phyloP scores from a whole-genome alignment of 2,888 invertebrate species.

The Polydrusus cervinus region DNA sequence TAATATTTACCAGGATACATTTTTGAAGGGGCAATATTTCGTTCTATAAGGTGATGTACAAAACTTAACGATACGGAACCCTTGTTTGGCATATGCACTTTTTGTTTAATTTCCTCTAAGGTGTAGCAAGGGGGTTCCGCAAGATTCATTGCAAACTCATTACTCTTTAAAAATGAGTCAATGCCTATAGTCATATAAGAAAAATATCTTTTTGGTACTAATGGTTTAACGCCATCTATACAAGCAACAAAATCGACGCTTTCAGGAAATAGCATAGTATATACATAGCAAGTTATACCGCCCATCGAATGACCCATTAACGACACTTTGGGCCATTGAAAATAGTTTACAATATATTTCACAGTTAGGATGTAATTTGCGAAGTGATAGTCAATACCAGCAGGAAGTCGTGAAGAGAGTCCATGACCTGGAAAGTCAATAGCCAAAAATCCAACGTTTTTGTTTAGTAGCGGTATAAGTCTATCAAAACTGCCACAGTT shows the following conservation, averaged over 20 bases:
- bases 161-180: slow-evolving; percentile 70
- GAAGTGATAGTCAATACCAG: slow-evolving; percentile 74
- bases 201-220: slow-evolving; percentile 42
- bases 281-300: slow-evolving; percentile 76
- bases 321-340: slow-evolving; percentile 81
- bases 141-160: slow-evolving; percentile 65
- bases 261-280: slow-evolving; percentile 77
- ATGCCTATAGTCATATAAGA: slow-evolving; percentile 69
- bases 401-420: slow-evolving; percentile 79
- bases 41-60: slow-evolving; percentile 73
- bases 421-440: slow-evolving; percentile 85
- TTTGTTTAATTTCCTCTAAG: slow-evolving; percentile 76
- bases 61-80: slow-evolving; percentile 75
- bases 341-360: slow-evolving; percentile 76
- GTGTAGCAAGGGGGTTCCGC: slow-evolving; percentile 77
- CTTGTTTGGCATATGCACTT: slow-evolving; percentile 73
- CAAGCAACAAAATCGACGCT: slow-evolving; percentile 76
- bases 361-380: slow-evolving; percentile 71
- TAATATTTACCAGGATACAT: slow-evolving; percentile 71
- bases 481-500: slow-evolving; percentile 85
- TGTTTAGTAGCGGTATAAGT: slow-evolving; percentile 76
- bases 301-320: slow-evolving; percentile 82
- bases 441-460: slow-evolving; percentile 73
- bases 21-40: slow-evolving; percentile 75
- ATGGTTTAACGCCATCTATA: slow-evolving; percentile 73